Evolutionary conservation across 2,113 vertebrate species (phyloP).

Genomic region (Paraplagusia blochii): DNA sequence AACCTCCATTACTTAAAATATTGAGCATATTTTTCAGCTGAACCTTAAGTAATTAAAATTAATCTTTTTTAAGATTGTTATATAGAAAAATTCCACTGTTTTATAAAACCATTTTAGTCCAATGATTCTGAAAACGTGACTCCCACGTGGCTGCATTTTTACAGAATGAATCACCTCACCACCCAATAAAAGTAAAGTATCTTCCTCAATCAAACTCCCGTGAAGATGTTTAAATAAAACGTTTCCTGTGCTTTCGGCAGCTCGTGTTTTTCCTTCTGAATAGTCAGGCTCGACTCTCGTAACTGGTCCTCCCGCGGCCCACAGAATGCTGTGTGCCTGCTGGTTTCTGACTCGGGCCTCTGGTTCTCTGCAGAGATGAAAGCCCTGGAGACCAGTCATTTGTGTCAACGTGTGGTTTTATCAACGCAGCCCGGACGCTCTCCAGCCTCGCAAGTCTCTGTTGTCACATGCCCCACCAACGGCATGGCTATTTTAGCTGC

Average conservation of each 20-base stretch:
- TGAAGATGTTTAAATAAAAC: constrained; percentile 52
- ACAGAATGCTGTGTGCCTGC: constrained; percentile 32
- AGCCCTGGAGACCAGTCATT: constrained; percentile 63
- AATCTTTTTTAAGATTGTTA: too few relatives aligned
- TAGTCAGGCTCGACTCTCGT: constrained; percentile 39
- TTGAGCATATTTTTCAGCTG: too few relatives aligned
- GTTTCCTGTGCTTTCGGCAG: constrained; percentile 58
- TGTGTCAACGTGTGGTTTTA: constrained; percentile 71
- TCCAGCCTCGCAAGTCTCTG: constrained; percentile 51
- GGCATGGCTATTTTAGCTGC: constrained; percentile 69
- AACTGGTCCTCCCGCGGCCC: constrained; percentile 66
- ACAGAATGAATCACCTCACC: not conserved
- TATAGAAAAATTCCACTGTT: too few relatives aligned
- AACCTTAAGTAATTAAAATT: too few relatives aligned
- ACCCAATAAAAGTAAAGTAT: constrained; percentile 21
- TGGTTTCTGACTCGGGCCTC: constrained; percentile 57
- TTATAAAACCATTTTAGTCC: too few relatives aligned
- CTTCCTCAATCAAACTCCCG: constrained; percentile 23
- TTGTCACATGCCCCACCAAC: constrained; percentile 56
- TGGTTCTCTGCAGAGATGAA: constrained; percentile 71
- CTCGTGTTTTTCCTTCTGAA: constrained; percentile 47
- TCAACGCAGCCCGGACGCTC: constrained; percentile 57
- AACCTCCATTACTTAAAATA: too few relatives aligned
- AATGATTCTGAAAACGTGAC: too few relatives aligned
- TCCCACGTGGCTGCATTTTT: too few relatives aligned